Base-by-base conservation (phyloP, 2,888 invertebrate genomes). In the Apamea anceps region DNA sequence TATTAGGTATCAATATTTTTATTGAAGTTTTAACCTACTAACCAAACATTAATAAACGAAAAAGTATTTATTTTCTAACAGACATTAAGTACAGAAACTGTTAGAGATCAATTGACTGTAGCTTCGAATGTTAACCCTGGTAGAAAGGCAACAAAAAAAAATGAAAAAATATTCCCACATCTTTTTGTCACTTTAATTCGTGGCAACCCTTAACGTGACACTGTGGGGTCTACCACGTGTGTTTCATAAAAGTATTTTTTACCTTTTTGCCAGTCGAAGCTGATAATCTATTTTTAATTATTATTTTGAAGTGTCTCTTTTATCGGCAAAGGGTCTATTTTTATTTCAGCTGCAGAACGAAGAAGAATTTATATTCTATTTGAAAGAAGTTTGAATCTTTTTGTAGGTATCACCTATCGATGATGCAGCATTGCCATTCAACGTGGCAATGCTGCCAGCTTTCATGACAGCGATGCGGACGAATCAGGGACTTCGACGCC, bases 191-290 rank as follows among this genome's bases (percentile, higher is more conserved):
- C 42, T 70, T 79, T 66, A 2, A 6, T 28, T 42, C 72, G 6
- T 21, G 65, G 37, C 37, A 42, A 77, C 86, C 70, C 86, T 76
- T 54, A 57, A 25, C 7, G 45, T 62, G 65, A 72, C 89, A 87
- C 86, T 86, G 91, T 92, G 92, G 89, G 91, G 91, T 90, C 89
- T 86, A 92, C 89, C 89, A 89, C 82, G 89, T 93, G 94, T 91
- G 87, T 76, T 77, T 80, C 87, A 89, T 90, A 80, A 85, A 84
- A 63, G 63, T 81, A 80, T 90, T 90, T 90, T 91, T 92, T 89
- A 85, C 80, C 73, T 82, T 86, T 87, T 85, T 65, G 75, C n/a
- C 15, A 72, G 48, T 68, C n/a, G 42, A 63, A 67, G 48, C 10
- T 25, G 80, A 76, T 88, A 87, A 89, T 88, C 82, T 89, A 85